phyloP scores from a whole-genome alignment of 2,797 vertebrate genomes.

The Protosalanx chinensis region DNA sequence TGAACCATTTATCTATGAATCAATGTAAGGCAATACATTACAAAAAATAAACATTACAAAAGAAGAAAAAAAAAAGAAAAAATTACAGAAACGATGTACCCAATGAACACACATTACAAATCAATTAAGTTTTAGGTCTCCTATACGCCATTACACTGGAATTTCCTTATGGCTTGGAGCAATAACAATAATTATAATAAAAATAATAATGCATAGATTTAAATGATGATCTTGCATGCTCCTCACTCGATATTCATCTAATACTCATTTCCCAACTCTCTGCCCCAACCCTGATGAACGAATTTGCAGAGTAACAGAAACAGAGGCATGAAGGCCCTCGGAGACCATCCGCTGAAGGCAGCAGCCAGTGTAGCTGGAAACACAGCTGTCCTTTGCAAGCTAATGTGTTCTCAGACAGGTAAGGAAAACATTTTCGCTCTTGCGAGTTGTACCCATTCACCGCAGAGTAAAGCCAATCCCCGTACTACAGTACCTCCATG shows the following conservation, averaged over 20 bases:
- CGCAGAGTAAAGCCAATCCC: constrained; percentile 50
- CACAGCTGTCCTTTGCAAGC: constrained; percentile 54
- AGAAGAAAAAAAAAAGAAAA: constrained; percentile 60
- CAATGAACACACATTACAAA: constrained; percentile 78
- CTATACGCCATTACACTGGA: constrained; percentile 86
- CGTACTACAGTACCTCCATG: constrained; percentile 67
- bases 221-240: constrained; percentile 83
- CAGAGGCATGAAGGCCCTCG: constrained; percentile 78
- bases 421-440: constrained; percentile 48
- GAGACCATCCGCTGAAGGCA: constrained; percentile 83
- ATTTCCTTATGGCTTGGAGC: constrained; percentile 92
- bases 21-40: constrained; percentile 95
- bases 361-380: constrained; percentile 74
- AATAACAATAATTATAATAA: constrained; percentile 76
- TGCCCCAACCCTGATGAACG: constrained; percentile 71
- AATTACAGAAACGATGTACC: constrained; percentile 88
- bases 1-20: constrained; percentile 84
- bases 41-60: constrained; percentile 71
- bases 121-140: constrained; percentile 81
- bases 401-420: constrained; percentile 24
- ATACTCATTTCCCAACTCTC: constrained; percentile 73
- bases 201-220: constrained; percentile 94
- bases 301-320: constrained; percentile 65
- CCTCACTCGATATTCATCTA: constrained; percentile 66
- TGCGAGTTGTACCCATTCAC: constrained; percentile 62